These are phyloP conservation scores for Erynnis tages DNA, from an alignment of 2,888 invertebrate species.

Conservation along the genomic window DNA sequence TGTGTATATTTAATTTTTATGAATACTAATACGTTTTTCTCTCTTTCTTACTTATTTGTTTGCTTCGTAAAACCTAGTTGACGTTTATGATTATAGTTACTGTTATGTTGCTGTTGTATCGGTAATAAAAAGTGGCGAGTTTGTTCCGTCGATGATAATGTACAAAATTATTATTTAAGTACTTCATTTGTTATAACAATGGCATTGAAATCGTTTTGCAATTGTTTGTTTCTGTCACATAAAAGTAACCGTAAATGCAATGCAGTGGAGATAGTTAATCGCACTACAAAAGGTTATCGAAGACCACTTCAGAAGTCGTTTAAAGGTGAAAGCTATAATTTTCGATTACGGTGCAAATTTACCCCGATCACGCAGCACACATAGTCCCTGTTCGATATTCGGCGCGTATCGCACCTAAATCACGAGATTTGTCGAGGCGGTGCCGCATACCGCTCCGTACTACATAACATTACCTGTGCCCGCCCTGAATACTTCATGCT, in stretches of 20 bases:
- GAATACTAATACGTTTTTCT: too few relatives aligned
- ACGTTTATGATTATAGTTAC: too few relatives aligned
- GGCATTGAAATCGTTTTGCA: too few relatives aligned
- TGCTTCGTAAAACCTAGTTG: too few relatives aligned
- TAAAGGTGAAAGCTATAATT: constrained; percentile 57
- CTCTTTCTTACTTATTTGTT: too few relatives aligned
- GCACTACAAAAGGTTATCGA: constrained; percentile 12
- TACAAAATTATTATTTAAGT: too few relatives aligned
- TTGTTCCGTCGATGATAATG: too few relatives aligned
- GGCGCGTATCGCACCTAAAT: constrained; percentile 77
- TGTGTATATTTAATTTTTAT: too few relatives aligned
- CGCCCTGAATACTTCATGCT: constrained; percentile 78
- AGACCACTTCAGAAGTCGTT: constrained; percentile 34
- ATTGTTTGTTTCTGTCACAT: neutral
- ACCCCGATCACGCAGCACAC: constrained; percentile 75
- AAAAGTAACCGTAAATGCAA: too few relatives aligned
- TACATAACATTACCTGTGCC: constrained; percentile 76
- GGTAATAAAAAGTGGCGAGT: too few relatives aligned
- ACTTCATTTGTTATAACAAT: too few relatives aligned
- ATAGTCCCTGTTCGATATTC: constrained; percentile 74
- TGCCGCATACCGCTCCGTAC: constrained; percentile 62
- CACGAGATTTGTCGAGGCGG: constrained; percentile 76
- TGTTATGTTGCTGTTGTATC: too few relatives aligned
- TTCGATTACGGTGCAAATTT: constrained; percentile 74
- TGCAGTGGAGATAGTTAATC: neutral